Evolutionary conservation across 2,113 vertebrate genomes (phyloP), one percentile per base, ranked within the genome.

Genomic region (Equus przewalskii): DNA sequence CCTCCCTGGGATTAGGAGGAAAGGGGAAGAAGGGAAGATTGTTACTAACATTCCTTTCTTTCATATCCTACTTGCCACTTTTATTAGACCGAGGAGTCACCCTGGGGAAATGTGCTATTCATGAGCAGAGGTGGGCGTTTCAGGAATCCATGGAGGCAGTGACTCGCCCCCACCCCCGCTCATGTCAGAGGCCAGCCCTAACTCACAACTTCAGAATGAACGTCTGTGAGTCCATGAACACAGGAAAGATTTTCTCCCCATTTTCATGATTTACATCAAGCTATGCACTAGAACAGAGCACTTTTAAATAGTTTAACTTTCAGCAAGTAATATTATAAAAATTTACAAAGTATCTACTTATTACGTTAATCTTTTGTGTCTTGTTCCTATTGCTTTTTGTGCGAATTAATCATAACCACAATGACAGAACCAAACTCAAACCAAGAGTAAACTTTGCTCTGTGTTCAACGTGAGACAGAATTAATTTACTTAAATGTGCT

Each of bases 1-100:
- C 98, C 99, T 99, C 98, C 99, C 99, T 99, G 98, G 12, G 97
- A 95, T 95, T 36, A 58, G 64, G 91, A 95, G 10, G 72, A 95
- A 95, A 76, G 83, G 97, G 97, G 94, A 24, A 88, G 62, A 80
- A 0, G 54, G 36, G 54, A 58, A 94, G 7, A 91, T 75, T 91
- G 36, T 93, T 91, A 92, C 2, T 41, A 14, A 24, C 7, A 0
- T 6, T 80, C 86, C 89, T 95, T 64, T 49, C n/a, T 96, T 91
- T 81, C 95, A 92, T 64, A 60, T 90, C 91, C 83, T 56, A 44
- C 79, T 79, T 78, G 56, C 26, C 95, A 70, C 83, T 98, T 96
- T 97, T 91, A 92, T 97, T 92, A 97, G 97, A 65, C 11, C 3
- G 83, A 91, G 86, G 67, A 72, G 8, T 54, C 62, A 60, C 46